Percentiles rank a stretch among this genome's conserved stretches.
phyloP scores from a whole-genome alignment of 2,113 vertebrate genomes.

The Podilymbus podiceps region DNA sequence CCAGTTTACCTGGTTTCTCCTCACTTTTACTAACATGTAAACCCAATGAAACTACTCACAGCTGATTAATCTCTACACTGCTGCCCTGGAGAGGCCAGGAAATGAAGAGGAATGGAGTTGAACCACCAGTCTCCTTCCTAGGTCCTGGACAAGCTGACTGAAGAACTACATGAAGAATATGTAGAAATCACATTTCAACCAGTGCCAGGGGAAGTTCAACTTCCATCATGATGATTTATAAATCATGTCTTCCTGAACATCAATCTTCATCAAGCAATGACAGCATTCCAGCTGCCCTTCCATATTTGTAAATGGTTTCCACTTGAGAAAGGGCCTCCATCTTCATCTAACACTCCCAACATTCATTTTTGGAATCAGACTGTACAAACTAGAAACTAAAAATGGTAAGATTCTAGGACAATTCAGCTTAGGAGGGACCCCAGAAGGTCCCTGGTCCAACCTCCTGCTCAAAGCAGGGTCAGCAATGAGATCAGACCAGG shows the following conservation, averaged over 20 bases:
- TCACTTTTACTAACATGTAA: neutral
- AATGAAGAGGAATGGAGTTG: neutral
- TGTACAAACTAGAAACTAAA: neutral
- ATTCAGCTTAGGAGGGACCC: neutral
- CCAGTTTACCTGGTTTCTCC: neutral
- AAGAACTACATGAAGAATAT: neutral
- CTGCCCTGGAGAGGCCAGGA: neutral
- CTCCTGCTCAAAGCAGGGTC: neutral
- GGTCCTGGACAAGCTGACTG: neutral
- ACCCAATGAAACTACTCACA: neutral
- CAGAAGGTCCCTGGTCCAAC: neutral
- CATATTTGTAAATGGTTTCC: neutral
- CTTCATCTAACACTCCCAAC: neutral
- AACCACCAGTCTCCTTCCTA: neutral
- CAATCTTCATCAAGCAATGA: neutral
- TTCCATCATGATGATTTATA: neutral
- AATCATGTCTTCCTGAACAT: neutral
- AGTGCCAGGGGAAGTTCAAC: neutral
- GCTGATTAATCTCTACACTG: neutral
- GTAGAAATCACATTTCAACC: neutral
- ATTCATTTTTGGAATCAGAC: neutral
- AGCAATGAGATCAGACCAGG: neutral
- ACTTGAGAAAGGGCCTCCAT: neutral
- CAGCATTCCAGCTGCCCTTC: neutral
- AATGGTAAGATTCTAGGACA: neutral